Evolutionary conservation across 2,113 vertebrate genomes (phyloP), one percentile per base, ranked within the genome.

Genomic region (Xiphophorus hellerii): DNA sequence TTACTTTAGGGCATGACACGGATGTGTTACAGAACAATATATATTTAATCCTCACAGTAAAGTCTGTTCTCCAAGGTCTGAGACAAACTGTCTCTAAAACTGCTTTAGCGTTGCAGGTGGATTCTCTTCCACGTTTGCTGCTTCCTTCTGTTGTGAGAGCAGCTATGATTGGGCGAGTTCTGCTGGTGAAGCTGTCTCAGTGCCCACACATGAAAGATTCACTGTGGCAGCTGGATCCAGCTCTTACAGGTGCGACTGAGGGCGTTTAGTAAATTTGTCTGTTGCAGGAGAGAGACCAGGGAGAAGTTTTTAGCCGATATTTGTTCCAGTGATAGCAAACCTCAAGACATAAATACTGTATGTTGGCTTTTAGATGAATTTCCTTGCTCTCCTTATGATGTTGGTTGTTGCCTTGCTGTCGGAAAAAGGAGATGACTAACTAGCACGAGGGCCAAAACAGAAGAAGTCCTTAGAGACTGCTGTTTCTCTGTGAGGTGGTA

Each of bases 401-500:
- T 33, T n/a, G 9, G 44, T 58, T 69, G 27, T 58, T 70, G 44
- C 22, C 54, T 35, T 66, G 66, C 72, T 25, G 37, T 42, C 37
- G 17, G 62, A 79, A 17, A 44, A 29, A 27, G 25, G 31, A 67
- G 31, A 69, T 51, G 65, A 86, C 73, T 84, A 76, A 78, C 51
- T 25, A 73, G 44, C 54, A 29, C 71, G 60, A 25, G 63, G 28
- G 74, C 65, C 66, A 72, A 62, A 77, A n/a, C 31, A 66, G 6
- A 70, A 27, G 69, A 37, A 48, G n/a, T 73, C 76, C 84, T 66
- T 11, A 61, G 86, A 79, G 78, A 73, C 28, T 13, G 14, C 30
- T 68, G 29, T 62, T 72, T 29, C 73, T 73, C 60, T 63, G n/a
- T 60, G 61, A 69, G 74, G 44, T 48, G 51, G 69, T 71, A 58